These are phyloP conservation scores for Oppia nitens DNA, from an alignment of 1,140 invertebrate genomes.

Conservation along the genomic window DNA sequence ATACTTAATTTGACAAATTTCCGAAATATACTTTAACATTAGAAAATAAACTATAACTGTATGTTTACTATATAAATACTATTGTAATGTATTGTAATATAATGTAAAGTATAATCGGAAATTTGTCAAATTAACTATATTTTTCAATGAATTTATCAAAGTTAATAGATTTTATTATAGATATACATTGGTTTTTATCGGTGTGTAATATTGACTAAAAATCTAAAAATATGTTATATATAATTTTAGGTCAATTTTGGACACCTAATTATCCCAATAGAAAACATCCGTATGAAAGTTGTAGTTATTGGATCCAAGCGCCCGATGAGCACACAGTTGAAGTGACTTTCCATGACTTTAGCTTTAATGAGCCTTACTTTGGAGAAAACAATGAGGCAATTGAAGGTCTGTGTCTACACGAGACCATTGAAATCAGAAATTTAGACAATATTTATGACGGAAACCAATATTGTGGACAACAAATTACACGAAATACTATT, in stretches of 20 bases:
- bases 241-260: conserved; percentile 1
- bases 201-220: no score
- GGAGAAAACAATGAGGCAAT: neutral
- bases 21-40: no score
- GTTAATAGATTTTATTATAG: no score
- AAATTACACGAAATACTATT: neutral
- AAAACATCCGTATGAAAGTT: conserved; percentile 7
- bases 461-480: neutral
- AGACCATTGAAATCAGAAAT: conserved; percentile 2
- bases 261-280: conserved; percentile 19
- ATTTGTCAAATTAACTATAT: no score
- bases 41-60: no score
- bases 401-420: neutral
- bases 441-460: neutral
- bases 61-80: no score
- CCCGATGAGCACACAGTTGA: neutral
- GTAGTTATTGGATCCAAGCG: conserved; percentile 17
- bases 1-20: no score
- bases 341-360: conserved; percentile 21
- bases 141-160: no score
- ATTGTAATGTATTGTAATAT: no score
- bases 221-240: no score
- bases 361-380: neutral
- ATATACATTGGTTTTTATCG: no score
- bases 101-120: no score